These are phyloP conservation scores for Echinarachnius parma DNA, from an alignment of 53 echinoderm and acorn worm genomes.

Conservation along the genomic window DNA sequence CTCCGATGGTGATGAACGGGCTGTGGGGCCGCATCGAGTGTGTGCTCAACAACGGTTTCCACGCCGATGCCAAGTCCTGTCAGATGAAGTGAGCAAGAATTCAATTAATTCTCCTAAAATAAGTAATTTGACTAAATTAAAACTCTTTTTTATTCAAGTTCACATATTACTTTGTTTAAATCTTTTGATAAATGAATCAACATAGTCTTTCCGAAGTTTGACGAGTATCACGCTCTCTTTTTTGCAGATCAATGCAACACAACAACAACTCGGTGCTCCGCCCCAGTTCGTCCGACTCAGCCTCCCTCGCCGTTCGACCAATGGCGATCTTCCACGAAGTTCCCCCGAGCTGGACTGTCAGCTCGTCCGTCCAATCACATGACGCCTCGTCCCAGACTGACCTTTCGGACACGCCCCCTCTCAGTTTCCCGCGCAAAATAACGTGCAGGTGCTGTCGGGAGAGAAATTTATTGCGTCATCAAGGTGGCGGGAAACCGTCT, in stretches of 20 bases:
- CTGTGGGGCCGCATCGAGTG: conserved; percentile 16
- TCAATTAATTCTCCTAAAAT: too few relatives aligned
- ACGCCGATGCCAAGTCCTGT: conserved; percentile 13
- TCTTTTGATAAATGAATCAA: neutral
- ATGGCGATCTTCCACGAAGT: neutral
- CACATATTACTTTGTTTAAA: neutral
- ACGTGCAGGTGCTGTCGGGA: conserved; percentile 7
- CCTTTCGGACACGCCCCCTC: conserved; percentile 3
- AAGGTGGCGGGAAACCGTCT: neutral
- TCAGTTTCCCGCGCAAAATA: conserved; percentile 21
- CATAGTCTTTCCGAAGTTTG: neutral
- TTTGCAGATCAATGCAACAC: conserved; percentile 6
- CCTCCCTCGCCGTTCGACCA: conserved; percentile 9
- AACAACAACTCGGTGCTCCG: conserved; percentile 35
- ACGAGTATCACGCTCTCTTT: neutral
- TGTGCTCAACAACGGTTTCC: conserved; percentile 11
- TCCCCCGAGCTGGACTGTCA: conserved; percentile 16
- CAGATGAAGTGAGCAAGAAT: conserved; percentile 5
- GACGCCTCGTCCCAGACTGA: conserved; percentile 5
- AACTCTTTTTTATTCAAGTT: too few relatives aligned
- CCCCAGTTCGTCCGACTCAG: conserved; percentile 35
- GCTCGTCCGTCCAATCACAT: conserved; percentile 6
- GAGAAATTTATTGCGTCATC: neutral
- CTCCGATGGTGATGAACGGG: conserved; percentile 17
- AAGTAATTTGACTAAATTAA: too few relatives aligned